These are phyloP conservation scores for Panagrolaimus sp. DNA, from an alignment of 1,140 invertebrate species.

Conservation along the genomic window DNA sequence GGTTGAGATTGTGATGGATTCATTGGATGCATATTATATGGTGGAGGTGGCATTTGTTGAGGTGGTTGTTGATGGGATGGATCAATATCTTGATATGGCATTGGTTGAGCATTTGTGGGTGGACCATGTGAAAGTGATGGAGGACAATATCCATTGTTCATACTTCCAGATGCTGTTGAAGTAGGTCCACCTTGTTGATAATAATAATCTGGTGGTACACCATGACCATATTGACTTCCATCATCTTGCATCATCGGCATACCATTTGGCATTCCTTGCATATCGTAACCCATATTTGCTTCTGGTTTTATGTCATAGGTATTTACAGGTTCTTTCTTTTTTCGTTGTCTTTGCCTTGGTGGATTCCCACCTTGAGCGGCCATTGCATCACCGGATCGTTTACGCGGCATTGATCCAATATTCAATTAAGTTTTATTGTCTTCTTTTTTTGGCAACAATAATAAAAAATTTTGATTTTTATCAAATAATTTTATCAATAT, in stretches of 20 bases:
- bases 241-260: conserved; percentile 10
- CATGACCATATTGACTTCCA: conserved; percentile 6
- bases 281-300: not conserved
- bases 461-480: too few species aligned
- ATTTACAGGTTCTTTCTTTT: conserved; percentile 4
- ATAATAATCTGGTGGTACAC: not conserved
- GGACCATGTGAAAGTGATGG: conserved; percentile 2
- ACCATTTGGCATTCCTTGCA: not conserved
- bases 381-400: conserved; percentile 10
- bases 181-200: conserved; percentile 13
- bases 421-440: too few species aligned
- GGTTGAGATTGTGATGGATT: not conserved
- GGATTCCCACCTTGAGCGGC: not conserved
- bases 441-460: too few species aligned
- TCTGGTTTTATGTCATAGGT: not conserved
- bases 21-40: conserved; percentile 9
- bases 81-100: conserved; percentile 8
- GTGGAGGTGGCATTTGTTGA: not conserved
- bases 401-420: conserved; percentile 16
- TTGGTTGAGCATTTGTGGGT: conserved; percentile 3
- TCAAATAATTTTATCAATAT: too few species aligned
- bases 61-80: not conserved
- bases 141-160: conserved; percentile 13
- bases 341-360: conserved; percentile 1
- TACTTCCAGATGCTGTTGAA: conserved; percentile 10